A percentile compares a stretch with the other conserved stretches of the same genome.
Conservation (phyloP, 2,797 vertebrate genomes). For the Toxotes lorentzi region DNA sequence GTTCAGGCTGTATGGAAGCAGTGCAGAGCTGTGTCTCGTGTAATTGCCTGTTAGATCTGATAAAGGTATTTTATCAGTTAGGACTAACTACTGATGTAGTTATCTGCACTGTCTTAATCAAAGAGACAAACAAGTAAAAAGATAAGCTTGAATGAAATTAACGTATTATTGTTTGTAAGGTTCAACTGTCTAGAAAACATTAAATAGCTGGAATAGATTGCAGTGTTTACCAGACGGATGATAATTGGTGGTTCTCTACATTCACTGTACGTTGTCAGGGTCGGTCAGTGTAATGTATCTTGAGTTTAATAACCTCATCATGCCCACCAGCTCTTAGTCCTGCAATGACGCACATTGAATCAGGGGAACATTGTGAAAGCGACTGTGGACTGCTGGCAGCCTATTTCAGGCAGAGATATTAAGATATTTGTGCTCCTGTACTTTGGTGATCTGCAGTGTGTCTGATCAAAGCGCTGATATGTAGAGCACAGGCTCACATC, state of each 20-base stretch:
- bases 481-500: constrained; percentile 40
- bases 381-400: constrained; percentile 37
- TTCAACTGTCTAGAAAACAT: constrained; percentile 30
- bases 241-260: constrained; percentile 28
- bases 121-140: constrained; percentile 43
- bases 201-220: constrained; percentile 18
- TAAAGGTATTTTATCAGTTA: constrained; percentile 52
- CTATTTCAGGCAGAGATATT: constrained; percentile 49
- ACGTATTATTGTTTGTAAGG: constrained; percentile 31
- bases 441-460: constrained; percentile 53
- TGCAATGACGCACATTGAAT: constrained; percentile 44
- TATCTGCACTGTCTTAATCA: constrained; percentile 56
- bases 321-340: constrained; percentile 28
- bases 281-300: constrained; percentile 18
- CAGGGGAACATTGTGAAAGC: constrained; percentile 43
- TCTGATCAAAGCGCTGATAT: constrained; percentile 68
- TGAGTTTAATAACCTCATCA: constrained; percentile 48
- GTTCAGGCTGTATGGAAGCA: constrained; percentile 33
- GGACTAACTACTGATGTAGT: constrained; percentile 41
- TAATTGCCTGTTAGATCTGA: constrained; percentile 56
- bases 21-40: constrained; percentile 25
- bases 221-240: constrained; percentile 20
- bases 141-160: constrained; percentile 27
- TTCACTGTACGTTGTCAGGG: not conserved
- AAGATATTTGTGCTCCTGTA: constrained; percentile 52